Evolutionary conservation across 2,888 invertebrate species (phyloP), one percentile per base, ranked within the genome.

Genomic region (Diloba caeruleocephala): DNA sequence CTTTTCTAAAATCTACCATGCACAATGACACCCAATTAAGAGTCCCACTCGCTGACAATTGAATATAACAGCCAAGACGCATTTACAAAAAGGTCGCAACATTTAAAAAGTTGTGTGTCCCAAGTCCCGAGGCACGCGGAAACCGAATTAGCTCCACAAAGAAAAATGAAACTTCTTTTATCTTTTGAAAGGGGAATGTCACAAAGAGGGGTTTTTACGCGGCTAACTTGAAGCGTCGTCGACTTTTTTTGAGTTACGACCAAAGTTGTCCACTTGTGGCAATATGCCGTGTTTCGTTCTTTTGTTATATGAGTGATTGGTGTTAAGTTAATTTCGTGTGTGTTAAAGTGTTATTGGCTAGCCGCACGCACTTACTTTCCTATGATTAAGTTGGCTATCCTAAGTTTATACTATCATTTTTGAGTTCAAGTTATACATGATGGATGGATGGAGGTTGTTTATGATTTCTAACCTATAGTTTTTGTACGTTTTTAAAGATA

Each of bases 71-170:
- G 45, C 26, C 59, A 41, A 45, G 32, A 19, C 45, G 53, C 65
- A 45, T 59, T 68, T 52, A 49, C 51, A 43, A 55, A 52, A 53
- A 46, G 33, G 53, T 32, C 31, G 69, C 48, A 44, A 57, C 57
- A 52, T 64, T 70, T 54, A 54, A 51, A 62, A 68, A 48, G 56
- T 60, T 34, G 41, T 34, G 42, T 37, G 41, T 3, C 17, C 15
- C 23, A 26, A n/a, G 14, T 41, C 61, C 26, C 34, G 39, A 41
- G 56, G 55, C 60, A 23, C 36, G 21, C 19, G 34, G 31, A 70
- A 72, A 70, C 54, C 73, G 64, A 70, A 70, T 70, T 72, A 69
- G 52, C 69, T 61, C 25, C 36, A 64, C 69, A 70, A 69, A 57
- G 60, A 34, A 21, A 51, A 60, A 28, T 45, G 49, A 45, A 58